These are phyloP conservation scores for Sebastes goodei DNA, from an alignment of 2,797 vertebrate genomes.

Conservation along the genomic window DNA sequence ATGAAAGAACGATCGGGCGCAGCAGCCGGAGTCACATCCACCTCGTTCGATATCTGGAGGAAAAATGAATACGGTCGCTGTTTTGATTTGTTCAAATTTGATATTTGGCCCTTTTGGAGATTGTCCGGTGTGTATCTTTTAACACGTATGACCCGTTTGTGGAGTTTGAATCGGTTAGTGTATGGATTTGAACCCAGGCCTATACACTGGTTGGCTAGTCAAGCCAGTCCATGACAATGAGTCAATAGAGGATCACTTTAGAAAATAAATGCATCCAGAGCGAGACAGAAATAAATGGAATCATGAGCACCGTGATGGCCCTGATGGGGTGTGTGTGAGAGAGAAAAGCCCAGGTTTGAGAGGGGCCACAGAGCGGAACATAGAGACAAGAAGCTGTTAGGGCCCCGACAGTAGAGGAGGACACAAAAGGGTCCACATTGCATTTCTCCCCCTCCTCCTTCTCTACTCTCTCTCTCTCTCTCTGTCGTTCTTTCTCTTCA, in stretches of 20 bases:
- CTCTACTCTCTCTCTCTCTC: slow-evolving; percentile 8
- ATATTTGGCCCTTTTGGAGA: slow-evolving; percentile 63
- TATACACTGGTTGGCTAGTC: slow-evolving; percentile 73
- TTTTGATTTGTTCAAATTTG: slow-evolving; percentile 67
- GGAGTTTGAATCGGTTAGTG: slow-evolving; percentile 72
- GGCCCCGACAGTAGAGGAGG: slow-evolving; percentile 76
- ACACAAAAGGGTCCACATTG: slow-evolving; percentile 79
- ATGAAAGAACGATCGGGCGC: slow-evolving; percentile 44
- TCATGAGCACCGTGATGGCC: slow-evolving; percentile 74
- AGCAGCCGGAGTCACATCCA: slow-evolving; percentile 47
- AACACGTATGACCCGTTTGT: slow-evolving; percentile 62
- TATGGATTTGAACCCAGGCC: slow-evolving; percentile 73
- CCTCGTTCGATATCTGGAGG: slow-evolving; percentile 41
- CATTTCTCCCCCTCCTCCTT: slow-evolving; percentile 57
- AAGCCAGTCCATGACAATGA: slow-evolving; percentile 83
- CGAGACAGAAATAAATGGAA: slow-evolving; percentile 81
- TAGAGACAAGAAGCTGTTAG: slow-evolving; percentile 80
- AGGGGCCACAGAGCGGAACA: slow-evolving; percentile 82
- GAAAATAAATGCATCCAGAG: slow-evolving; percentile 86
- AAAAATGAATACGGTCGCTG: slow-evolving; percentile 51
- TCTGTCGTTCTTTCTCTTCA: slow-evolving; percentile 40
- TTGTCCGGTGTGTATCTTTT: slow-evolving; percentile 54
- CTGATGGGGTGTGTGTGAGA: slow-evolving; percentile 75
- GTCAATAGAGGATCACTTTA: slow-evolving; percentile 84
- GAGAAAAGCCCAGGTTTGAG: slow-evolving; percentile 83